Conservation (phyloP, 2,797 vertebrate genomes). For the Varecia variegata region DNA sequence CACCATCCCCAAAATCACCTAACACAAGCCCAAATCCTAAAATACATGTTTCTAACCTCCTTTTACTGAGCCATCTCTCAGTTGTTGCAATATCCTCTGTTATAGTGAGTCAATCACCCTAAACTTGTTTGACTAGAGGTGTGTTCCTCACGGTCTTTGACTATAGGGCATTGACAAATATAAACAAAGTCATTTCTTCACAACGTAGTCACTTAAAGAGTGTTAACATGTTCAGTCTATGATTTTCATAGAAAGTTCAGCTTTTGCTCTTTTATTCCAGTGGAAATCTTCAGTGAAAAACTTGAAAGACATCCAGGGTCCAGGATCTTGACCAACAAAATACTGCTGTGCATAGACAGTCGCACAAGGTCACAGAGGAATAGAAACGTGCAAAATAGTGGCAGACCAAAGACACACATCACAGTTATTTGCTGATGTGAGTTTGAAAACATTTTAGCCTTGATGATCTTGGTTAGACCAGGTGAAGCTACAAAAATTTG, state of each 20-base stretch:
- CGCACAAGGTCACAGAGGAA: neutral
- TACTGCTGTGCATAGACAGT: accelerated
- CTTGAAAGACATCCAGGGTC: accelerated
- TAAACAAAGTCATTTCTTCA: neutral
- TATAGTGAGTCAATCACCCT: neutral
- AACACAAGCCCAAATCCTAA: neutral
- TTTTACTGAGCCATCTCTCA: neutral
- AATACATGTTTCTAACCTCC: neutral
- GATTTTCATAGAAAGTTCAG: neutral
- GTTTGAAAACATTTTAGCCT: neutral
- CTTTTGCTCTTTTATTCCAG: neutral
- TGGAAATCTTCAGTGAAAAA: neutral
- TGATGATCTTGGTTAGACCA: neutral
- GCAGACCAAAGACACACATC: neutral
- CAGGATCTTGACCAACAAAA: neutral
- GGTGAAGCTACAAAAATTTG: neutral
- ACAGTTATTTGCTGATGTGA: neutral
- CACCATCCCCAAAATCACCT: neutral
- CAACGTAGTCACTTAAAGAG: neutral
- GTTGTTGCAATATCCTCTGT: neutral
- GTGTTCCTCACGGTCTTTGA: neutral
- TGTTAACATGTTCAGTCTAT: neutral
- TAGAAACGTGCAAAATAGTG: neutral
- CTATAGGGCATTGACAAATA: neutral
- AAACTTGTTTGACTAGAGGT: neutral